Evolutionary conservation across 2,888 invertebrate genomes (phyloP), one percentile per base, ranked within the genome.

Genomic region (Globia sparganii): DNA sequence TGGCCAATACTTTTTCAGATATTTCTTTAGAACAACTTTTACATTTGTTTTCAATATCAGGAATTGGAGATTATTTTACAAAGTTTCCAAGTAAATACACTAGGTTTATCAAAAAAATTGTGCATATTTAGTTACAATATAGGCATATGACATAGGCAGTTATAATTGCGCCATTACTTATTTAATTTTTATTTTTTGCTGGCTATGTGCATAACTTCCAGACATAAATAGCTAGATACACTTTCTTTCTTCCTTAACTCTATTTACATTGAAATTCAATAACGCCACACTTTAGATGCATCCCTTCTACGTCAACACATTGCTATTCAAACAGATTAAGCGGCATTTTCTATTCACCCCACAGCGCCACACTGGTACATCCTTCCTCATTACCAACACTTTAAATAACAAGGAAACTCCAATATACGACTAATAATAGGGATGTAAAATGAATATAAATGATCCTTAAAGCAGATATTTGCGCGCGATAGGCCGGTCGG

Each of bases 401-500:
- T 83, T 80, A 83, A 84, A 84, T 81, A 81, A 84, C 81, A 81
- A 81, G 79, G 79, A 81, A 77, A 74, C 75, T 78, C 64, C 25
- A 72, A 79, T 85, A 84, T 68, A 80, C 58, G 72, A 83, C 85
- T 89, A 88, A 87, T 84, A 86, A 85, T 75, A 75, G 76, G 80
- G 81, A 84, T 83, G 80, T 83, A 85, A 83, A 83, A 81, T 85
- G 89, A 88, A 89, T 89, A 83, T 85, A 90, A 89, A 88, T 86
- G 88, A 86, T 90, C 86, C 91, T 91, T 87, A 85, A 84, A 86
- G 79, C 71, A 85, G 92, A 92, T 92, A 88, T 90, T 87, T 74
- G 73, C 85, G 59, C 64, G 62, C 73, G 91, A 91, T 92, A 91
- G 86, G 86, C 58, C 59, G 73, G 66, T 68, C 77, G 84, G 78